Base-by-base conservation (phyloP, 2,888 invertebrate species). In the Fragum fragum region DNA sequence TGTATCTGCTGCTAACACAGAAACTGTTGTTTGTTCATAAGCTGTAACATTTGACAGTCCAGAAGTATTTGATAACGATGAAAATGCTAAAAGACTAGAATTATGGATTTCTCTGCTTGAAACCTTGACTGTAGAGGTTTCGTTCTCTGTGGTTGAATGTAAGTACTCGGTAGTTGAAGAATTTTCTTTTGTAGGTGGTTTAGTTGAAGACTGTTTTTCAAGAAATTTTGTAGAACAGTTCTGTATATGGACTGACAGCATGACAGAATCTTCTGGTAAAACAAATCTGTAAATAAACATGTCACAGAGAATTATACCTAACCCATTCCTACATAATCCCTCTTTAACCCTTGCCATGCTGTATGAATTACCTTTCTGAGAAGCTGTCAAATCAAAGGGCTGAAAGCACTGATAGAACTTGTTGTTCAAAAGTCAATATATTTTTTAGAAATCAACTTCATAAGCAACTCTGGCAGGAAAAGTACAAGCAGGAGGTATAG, bases 251-350 rank as follows among this genome's bases (percentile, higher is more conserved):
- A 87, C 82, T 18, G 73, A 72, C 55, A 84, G 85, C 21, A 72
- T 66, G 11, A 73, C 79, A 32, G 82, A 81, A 52, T 80, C 80
- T n/a, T 84, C 77, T 63, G 85, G 85, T 16, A 83, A 61, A 18
- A 78, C 57, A 53, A 78, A 86, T 72, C 88, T 88, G 80, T 1
- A 79, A 79, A 47, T 18, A 47, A n/a, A 47, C 16, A 47, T n/a
- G n/a, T n/a, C n/a, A n/a, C n/a, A n/a, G n/a, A n/a, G n/a, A n/a
- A n/a, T n/a, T n/a, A n/a, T n/a, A n/a, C n/a, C n/a, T n/a, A n/a
- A n/a, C n/a, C n/a, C n/a, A n/a, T n/a, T n/a, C n/a, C n/a, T n/a
- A n/a, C n/a, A n/a, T n/a, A n/a, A n/a, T n/a, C n/a, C n/a, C n/a
- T n/a, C n/a, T n/a, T n/a, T n/a, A n/a, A n/a, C n/a, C n/a, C n/a